These are phyloP conservation scores for Trematomus loennbergii DNA, from an alignment of 2,113 vertebrate genomes.

Conservation along the genomic window DNA sequence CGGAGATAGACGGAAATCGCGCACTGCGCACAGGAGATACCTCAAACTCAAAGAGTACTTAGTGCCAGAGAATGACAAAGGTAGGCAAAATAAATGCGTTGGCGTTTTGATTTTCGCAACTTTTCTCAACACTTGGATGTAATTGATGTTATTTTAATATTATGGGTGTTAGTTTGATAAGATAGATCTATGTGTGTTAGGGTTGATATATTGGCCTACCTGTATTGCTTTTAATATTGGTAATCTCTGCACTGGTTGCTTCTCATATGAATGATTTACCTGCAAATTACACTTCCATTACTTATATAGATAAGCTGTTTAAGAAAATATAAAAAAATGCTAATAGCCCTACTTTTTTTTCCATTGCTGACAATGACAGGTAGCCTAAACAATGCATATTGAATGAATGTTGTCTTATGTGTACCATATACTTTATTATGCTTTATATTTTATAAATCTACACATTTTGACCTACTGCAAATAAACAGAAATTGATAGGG, in stretches of 20 bases:
- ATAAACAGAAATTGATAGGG: neutral
- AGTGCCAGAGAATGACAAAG: conserved; percentile 40
- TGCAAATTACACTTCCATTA: neutral
- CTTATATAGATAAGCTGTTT: neutral
- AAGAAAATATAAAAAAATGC: neutral
- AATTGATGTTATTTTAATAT: neutral
- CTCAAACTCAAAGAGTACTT: conserved; percentile 73
- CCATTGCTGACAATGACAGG: neutral
- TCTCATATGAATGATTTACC: neutral
- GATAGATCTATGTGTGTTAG: too few relatives aligned
- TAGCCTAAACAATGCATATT: neutral
- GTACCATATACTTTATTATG: neutral
- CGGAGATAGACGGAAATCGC: fast-evolving
- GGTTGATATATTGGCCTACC: neutral
- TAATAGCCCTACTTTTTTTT: neutral
- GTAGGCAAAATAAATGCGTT: conserved; percentile 20
- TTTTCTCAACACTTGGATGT: neutral
- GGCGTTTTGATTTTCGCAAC: neutral
- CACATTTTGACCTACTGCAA: neutral
- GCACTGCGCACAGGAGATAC: conserved; percentile 52
- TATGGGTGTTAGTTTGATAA: neutral
- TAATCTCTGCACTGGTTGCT: neutral
- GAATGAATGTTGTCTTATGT: neutral
- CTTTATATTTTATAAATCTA: neutral
- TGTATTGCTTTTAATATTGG: too few relatives aligned